phyloP scores from a whole-genome alignment of 2,888 invertebrate species.

The Leucoma salicis region DNA sequence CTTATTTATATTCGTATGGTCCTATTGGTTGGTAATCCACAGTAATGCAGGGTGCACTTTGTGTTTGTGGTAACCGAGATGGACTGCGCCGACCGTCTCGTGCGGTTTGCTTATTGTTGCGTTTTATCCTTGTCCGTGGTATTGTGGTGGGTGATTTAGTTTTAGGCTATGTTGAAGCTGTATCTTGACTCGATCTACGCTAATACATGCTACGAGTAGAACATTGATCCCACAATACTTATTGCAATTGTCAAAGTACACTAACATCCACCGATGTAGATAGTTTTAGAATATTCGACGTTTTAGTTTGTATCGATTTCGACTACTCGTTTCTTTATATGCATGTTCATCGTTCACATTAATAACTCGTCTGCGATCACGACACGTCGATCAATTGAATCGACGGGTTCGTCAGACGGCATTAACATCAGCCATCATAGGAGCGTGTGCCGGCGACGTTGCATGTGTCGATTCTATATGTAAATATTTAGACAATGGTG shows the following conservation, averaged over 20 bases:
- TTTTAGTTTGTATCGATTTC: slow-evolving; percentile 48
- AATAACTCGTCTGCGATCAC: slow-evolving; percentile 45
- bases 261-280: slow-evolving; percentile 68
- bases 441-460: slow-evolving; percentile 35
- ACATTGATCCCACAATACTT: slow-evolving; percentile 76
- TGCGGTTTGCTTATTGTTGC: slow-evolving; percentile 65
- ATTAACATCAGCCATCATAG: slow-evolving; percentile 34
- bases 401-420: slow-evolving; percentile 50
- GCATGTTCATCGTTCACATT: slow-evolving; percentile 49
- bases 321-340: slow-evolving; percentile 40
- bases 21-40: slow-evolving; percentile 67
- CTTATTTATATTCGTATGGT: slow-evolving; percentile 66
- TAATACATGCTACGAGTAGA: slow-evolving; percentile 74
- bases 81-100: slow-evolving; percentile 49
- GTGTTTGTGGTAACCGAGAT: slow-evolving; percentile 71
- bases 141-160: slow-evolving; percentile 72
- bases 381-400: slow-evolving; percentile 24
- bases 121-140: slow-evolving; percentile 64
- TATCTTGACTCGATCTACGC: slow-evolving; percentile 60
- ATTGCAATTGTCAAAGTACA: slow-evolving; percentile 53
- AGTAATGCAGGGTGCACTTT: slow-evolving; percentile 72
- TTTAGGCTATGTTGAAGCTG: slow-evolving; percentile 68
- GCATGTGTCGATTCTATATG: slow-evolving; percentile 41
- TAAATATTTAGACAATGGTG: slow-evolving; percentile 41
- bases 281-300: slow-evolving; percentile 38